Evolutionary conservation across 2,888 invertebrate genomes (phyloP).

Genomic region (Romanomermis culicivorax): DNA sequence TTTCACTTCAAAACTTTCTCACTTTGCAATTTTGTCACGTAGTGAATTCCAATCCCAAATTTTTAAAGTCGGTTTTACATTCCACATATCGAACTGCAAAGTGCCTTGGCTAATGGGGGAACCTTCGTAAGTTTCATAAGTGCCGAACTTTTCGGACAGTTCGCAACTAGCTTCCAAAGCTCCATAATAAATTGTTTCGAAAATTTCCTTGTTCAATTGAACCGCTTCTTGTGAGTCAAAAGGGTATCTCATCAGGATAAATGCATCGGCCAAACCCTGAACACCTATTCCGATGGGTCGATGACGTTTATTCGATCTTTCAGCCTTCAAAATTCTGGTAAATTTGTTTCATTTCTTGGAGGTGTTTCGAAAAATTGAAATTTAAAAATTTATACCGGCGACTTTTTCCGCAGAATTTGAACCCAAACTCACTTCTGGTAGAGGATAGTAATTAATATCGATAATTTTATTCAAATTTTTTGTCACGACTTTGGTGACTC

Average conservation of each 20-base stretch:
- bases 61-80: slow-evolving; percentile 51
- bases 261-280: slow-evolving; percentile 89
- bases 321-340: slow-evolving; percentile 30
- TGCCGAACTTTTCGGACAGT: slow-evolving; percentile 56
- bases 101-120: slow-evolving; percentile 82
- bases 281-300: slow-evolving; percentile 62
- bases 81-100: slow-evolving; percentile 94
- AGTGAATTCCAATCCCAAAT: slow-evolving; percentile 70
- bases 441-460: slow-evolving; percentile 83
- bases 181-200: slow-evolving; percentile 93
- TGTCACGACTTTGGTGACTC: slow-evolving; percentile 66
- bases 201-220: slow-evolving; percentile 73
- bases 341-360: neutral
- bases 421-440: slow-evolving; percentile 71
- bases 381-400: too few species aligned
- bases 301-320: slow-evolving; percentile 54
- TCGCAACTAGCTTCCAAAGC: slow-evolving; percentile 88
- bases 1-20: slow-evolving; percentile 13
- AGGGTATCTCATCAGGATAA: slow-evolving; percentile 71
- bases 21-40: slow-evolving; percentile 57
- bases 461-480: slow-evolving; percentile 86
- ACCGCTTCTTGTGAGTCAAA: slow-evolving; percentile 72
- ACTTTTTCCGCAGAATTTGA: too few species aligned
- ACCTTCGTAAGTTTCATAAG: slow-evolving; percentile 74
- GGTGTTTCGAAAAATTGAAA: slow-evolving; percentile 3